Evolutionary conservation across 2,888 invertebrate genomes (phyloP), one percentile per base, ranked within the genome.

Genomic region (Metallyticus violacea): DNA sequence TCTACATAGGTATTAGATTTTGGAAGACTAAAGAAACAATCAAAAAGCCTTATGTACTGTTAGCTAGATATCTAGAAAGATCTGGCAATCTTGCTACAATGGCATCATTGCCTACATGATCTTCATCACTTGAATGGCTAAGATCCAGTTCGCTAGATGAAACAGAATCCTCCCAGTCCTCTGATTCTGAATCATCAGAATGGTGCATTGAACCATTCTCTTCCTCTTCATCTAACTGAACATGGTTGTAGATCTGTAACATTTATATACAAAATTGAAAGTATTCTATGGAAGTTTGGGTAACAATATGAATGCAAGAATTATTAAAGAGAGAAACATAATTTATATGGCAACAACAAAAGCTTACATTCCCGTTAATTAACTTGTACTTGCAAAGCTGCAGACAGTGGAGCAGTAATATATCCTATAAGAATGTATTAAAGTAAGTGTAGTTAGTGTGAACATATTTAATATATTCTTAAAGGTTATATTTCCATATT

Each of bases 131-230:
- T 89, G 94, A 93, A 89, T 94, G 94, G 85, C 94, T 93, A 0
- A 93, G 93, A 87, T 94, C 93, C 25, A 94, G 90, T 88, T 94
- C 94, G 0, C 94, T 94, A 26, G 94, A 94, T 89, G 93, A 93
- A 15, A 94, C 92, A 87, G 94, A 94, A 89, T 94, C 94, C 90
- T 93, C 94, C 94, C 94, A 94, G 89, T 94, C 94, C 29, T 89
- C 89, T 6, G 92, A 92, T 0, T 92, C 92, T 0, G 93, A 92
- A 62, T 93, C 40, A 15, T 62, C 90, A 9, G 86, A 86, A 22
- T 80, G 80, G 1, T 30, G 79, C 4, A 0, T 6, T 28, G 30
- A 6, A 26, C 1, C 26, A 30, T 2, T 29, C 3, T 29, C 26
- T 1, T 77, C 26, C 22, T 29, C 27, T 28, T 25, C 26, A 22